Evolutionary conservation across 2,797 vertebrate species (phyloP), one percentile per base, ranked within the genome.

Genomic region (Halcyon smyrnensis): DNA sequence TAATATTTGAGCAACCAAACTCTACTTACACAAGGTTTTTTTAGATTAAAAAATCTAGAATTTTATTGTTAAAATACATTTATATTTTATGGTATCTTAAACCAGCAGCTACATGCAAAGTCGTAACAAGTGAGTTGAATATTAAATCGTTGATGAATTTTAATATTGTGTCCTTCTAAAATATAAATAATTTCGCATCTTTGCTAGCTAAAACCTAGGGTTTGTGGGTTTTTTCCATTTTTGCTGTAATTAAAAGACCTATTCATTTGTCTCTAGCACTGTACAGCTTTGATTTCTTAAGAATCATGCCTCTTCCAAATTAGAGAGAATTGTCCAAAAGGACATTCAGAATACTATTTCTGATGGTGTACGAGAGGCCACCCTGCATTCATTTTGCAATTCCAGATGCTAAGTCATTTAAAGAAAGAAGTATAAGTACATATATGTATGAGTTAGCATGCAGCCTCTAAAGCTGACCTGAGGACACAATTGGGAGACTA

Each of bases 91-190:
- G 21, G 24, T 18, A 30, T 32, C 51, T 90, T 91, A 88, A 90
- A 93, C 90, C 23, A 86, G 39, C 43, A 79, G 63, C 68, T 81
- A 93, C 73, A 51, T 23, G 20, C 32, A 87, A 71, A 93, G 53
- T 70, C 74, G 41, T 83, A 94, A 85, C 30, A 87, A 93, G 64
- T 28, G 2, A 94, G 91, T 93, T 93, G 90, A 93, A 93, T 79
- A 94, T 94, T 92, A 95, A 93, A 91, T 80, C 64, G 28, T 65
- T 60, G 67, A 87, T 91, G 36, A 93, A 96, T 95, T 89, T 94
- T 95, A 93, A 94, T 80, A 75, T 57, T 68, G 59, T 75, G 21
- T 37, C 36, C 39, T 93, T 84, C 67, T 24, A 84, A 94, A 86
- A 67, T n/a, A 63, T 41, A 87, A 83, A 85, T 45, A 48, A 79